phyloP scores from a whole-genome alignment of 30 jellyfish, hydroid and myxozoan species.

The Chrysaora quinquecirrha region DNA sequence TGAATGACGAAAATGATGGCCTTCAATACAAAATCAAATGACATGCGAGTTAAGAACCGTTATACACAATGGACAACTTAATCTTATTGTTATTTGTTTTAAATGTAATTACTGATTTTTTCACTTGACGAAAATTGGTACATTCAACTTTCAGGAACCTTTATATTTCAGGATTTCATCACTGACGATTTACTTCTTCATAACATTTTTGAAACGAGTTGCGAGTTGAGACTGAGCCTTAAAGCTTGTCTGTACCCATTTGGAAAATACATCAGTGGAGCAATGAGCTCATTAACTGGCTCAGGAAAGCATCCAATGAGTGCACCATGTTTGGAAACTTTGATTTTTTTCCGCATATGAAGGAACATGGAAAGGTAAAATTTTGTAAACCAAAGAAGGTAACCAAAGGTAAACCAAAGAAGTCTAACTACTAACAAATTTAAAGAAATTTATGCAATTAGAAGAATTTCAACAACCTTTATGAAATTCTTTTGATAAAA shows the following conservation, averaged over 20 bases:
- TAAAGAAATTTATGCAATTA: too few relatives aligned
- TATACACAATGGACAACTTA: too few relatives aligned
- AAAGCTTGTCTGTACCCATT: slow-evolving; percentile 23
- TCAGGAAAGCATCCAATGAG: slow-evolving; percentile 7
- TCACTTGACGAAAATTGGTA: too few relatives aligned
- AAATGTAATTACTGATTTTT: too few relatives aligned
- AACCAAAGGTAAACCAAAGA: too few relatives aligned
- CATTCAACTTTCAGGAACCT: neutral
- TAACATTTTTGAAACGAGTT: slow-evolving; percentile 20
- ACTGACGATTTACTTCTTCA: neutral
- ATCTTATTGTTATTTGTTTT: too few relatives aligned
- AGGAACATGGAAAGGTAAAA: slow-evolving; percentile 31
- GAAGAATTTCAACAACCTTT: too few relatives aligned
- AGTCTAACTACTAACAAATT: too few relatives aligned
- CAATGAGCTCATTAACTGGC: neutral
- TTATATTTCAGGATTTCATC: slow-evolving; percentile 10
- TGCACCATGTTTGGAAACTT: slow-evolving; percentile 6
- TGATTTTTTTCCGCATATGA: slow-evolving; percentile 2
- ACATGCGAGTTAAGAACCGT: too few relatives aligned
- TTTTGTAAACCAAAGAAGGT: too few relatives aligned
- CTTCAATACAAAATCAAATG: slow-evolving; percentile 24
- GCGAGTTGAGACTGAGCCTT: slow-evolving; percentile 10
- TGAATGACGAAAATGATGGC: neutral
- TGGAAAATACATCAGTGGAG: slow-evolving; percentile 29
- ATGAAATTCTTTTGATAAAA: too few relatives aligned